Conservation (phyloP, 2,797 vertebrate species). For the Periparus ater region DNA sequence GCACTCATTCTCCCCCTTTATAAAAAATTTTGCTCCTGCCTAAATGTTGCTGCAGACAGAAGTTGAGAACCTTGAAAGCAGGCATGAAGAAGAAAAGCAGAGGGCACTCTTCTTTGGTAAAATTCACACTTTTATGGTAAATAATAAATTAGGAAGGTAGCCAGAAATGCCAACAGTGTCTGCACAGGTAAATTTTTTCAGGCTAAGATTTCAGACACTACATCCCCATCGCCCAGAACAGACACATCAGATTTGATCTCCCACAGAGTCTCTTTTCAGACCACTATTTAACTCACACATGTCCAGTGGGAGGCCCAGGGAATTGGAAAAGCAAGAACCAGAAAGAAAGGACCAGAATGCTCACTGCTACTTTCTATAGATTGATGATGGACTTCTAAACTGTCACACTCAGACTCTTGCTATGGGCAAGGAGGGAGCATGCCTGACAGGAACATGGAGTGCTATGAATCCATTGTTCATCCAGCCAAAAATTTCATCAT, state of each 20-base stretch:
- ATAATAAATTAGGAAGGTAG: background rate
- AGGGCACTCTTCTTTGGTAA: background rate
- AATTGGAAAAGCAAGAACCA: background rate
- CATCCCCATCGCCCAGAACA: background rate
- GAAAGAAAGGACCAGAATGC: background rate
- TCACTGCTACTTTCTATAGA: background rate
- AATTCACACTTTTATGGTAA: background rate
- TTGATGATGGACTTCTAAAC: background rate
- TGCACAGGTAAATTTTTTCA: background rate
- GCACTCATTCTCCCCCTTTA: background rate
- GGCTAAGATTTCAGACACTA: background rate
- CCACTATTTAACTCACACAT: background rate
- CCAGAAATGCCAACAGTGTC: background rate
- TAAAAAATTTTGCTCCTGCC: background rate
- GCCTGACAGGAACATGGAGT: background rate
- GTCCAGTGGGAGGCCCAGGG: background rate
- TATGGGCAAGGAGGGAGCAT: background rate
- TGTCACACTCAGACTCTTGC: background rate
- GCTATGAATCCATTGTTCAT: background rate
- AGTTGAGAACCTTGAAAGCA: background rate
- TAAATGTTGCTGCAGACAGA: background rate
- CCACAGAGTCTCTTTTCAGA: background rate
- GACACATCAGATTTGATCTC: background rate
- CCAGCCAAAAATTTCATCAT: background rate
- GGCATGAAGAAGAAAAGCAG: background rate